Evolutionary conservation across 37 sponge, comb jelly and placozoan species (phyloP).

Genomic region (Halisarca cf. caerulea): DNA sequence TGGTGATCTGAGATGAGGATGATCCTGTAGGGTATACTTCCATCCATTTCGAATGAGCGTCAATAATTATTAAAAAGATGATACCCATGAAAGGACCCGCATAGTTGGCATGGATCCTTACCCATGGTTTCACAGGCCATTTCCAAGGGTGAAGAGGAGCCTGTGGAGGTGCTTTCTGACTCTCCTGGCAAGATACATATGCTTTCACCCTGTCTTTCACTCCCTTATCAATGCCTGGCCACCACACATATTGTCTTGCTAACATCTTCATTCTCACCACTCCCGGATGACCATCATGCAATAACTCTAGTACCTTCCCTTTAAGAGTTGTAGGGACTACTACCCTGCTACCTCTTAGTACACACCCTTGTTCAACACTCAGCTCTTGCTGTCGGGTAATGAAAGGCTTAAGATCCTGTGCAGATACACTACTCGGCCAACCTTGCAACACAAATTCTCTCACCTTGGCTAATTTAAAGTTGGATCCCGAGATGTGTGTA

Average conservation of each 20-base stretch:
- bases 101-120: constrained; percentile 27
- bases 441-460: neutral
- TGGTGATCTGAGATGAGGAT: constrained; percentile 6
- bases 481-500: neutral
- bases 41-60: constrained; percentile 56
- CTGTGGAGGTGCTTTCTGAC: constrained; percentile 1
- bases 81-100: constrained; percentile 32
- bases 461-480: neutral
- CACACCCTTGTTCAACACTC: constrained; percentile 16
- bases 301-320: neutral
- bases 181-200: constrained; percentile 22
- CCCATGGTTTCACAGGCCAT: constrained; percentile 33
- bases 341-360: neutral
- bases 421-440: neutral
- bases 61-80: constrained; percentile 35
- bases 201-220: neutral
- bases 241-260: constrained; percentile 17
- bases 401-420: constrained; percentile 10
- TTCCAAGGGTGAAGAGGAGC: constrained; percentile 45
- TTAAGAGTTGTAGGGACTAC: neutral
- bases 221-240: constrained; percentile 37
- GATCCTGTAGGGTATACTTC: constrained; percentile 19
- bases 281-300: constrained; percentile 38
- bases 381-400: constrained; percentile 5
- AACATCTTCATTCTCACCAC: constrained; percentile 19